Conservation (phyloP, 2,797 vertebrate species). For the Sebastes flavidus region DNA sequence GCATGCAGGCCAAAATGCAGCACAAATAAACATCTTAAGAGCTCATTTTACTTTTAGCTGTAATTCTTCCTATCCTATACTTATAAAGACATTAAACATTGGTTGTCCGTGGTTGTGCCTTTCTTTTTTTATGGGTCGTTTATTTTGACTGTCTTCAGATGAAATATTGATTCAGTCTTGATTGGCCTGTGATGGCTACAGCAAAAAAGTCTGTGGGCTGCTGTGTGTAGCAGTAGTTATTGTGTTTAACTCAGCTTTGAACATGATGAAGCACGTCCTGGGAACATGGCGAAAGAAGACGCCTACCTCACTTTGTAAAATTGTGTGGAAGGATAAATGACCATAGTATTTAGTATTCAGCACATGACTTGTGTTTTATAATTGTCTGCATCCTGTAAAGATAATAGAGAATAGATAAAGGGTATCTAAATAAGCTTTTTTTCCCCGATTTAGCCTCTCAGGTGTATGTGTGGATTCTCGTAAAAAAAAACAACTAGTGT, state of each 20-base stretch:
- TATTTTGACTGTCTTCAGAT: slow-evolving; percentile 49
- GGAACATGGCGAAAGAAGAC: not conserved
- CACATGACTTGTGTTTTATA: not conserved
- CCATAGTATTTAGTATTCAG: not conserved
- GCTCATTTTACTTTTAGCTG: slow-evolving; percentile 38
- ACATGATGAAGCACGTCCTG: not conserved
- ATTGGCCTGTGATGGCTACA: slow-evolving; percentile 35
- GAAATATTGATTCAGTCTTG: slow-evolving; percentile 44
- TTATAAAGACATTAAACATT: slow-evolving; percentile 51
- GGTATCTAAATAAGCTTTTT: not conserved
- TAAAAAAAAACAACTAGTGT: too few species aligned
- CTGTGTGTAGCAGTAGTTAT: slow-evolving; percentile 12
- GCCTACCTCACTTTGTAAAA: not conserved
- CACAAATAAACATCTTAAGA: slow-evolving; percentile 40
- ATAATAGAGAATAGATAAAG: not conserved
- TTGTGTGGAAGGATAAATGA: not conserved
- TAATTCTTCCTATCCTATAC: slow-evolving; percentile 18
- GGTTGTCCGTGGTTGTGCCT: slow-evolving; percentile 8
- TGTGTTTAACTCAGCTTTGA: slow-evolving; percentile 25
- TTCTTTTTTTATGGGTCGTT: slow-evolving; percentile 20
- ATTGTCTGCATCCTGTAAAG: not conserved
- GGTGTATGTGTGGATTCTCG: not conserved
- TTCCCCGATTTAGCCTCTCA: not conserved
- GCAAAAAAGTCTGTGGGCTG: slow-evolving; percentile 2
- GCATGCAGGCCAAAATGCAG: slow-evolving; percentile 22